Base-by-base conservation (phyloP, 2,797 vertebrate species). In the Cuculus canorus region DNA sequence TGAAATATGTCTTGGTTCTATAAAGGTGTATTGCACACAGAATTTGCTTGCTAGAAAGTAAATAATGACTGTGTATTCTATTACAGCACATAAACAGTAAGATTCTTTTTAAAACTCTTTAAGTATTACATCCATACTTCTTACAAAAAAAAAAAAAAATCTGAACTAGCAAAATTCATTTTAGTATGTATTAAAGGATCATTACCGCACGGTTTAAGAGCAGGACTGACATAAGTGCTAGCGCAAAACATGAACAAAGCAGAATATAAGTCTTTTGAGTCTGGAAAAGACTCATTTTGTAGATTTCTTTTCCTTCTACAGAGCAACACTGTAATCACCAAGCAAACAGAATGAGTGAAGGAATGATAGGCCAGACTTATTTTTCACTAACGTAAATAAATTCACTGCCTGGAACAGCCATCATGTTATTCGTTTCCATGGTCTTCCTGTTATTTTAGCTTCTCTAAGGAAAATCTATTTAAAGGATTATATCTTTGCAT, bases 271-370 rank as follows among this genome's bases (percentile, higher is more conserved):
- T 92, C 79, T 96, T 93, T 15, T 50, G 45, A 91, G 77, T 43
- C 50, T 10, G 35, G 68, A 87, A 92, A 90, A 69, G 23, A 71
- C 79, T 93, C 45, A 82, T 92, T 95, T 83, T 57, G 3, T 69
- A 57, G 48, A 60, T 90, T 52, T 61, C 61, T 61, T 93, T 96
- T 75, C 17, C 45, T 84, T 79, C 65, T 83, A 52, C 47, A 54
- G 69, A 86, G 64, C 45, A 94, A 93, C 93, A 96, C 90, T 69
- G 57, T 91, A 92, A 95, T 94, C 70, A 8, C 83, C 94, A 77
- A 93, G 66, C 59, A 97, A 94, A 95, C 64, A 76, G 33, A 95
- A 39, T 4, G 14, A 95, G 59, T 59, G 32, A 90, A 92, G 41
- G 61, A 93, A 87, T 56, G 53, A 92, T 23, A 92, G 61, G 53